These are phyloP conservation scores for Meloidogyne chitwoodi DNA, from an alignment of 1,140 invertebrate species.

Conservation along the genomic window DNA sequence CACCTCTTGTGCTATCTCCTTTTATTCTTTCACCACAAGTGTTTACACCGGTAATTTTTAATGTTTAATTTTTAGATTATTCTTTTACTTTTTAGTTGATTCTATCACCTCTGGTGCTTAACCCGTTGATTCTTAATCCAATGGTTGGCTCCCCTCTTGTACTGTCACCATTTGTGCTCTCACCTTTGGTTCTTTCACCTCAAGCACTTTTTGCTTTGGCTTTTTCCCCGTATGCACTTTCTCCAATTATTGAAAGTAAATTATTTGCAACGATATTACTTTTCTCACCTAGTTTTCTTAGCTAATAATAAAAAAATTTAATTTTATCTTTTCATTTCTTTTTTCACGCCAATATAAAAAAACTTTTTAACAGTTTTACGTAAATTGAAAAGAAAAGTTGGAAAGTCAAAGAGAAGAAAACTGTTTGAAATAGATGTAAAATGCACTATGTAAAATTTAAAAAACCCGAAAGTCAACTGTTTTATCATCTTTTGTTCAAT, in stretches of 20 bases:
- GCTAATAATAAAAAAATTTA: slow-evolving; percentile 14
- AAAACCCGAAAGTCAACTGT: no score
- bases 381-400: no score
- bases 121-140: slow-evolving; percentile 40
- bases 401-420: no score
- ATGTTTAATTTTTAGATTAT: no score
- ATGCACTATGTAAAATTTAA: no score
- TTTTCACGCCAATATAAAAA: no score
- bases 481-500: no score
- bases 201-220: slow-evolving; percentile 25
- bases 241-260: slow-evolving; percentile 22
- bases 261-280: slow-evolving; percentile 20
- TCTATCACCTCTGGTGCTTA: slow-evolving; percentile 32
- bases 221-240: slow-evolving; percentile 31
- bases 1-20: slow-evolving; percentile 35
- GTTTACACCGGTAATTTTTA: slow-evolving; percentile 30
- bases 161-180: slow-evolving; percentile 29
- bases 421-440: no score
- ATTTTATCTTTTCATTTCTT: no score
- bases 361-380: no score
- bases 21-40: slow-evolving; percentile 46
- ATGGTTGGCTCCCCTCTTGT: slow-evolving; percentile 31
- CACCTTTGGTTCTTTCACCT: slow-evolving; percentile 18
- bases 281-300: slow-evolving; percentile 44
- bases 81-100: background rate